phyloP scores from a whole-genome alignment of 2,797 vertebrate genomes.

The Sebastiscus tertius region DNA sequence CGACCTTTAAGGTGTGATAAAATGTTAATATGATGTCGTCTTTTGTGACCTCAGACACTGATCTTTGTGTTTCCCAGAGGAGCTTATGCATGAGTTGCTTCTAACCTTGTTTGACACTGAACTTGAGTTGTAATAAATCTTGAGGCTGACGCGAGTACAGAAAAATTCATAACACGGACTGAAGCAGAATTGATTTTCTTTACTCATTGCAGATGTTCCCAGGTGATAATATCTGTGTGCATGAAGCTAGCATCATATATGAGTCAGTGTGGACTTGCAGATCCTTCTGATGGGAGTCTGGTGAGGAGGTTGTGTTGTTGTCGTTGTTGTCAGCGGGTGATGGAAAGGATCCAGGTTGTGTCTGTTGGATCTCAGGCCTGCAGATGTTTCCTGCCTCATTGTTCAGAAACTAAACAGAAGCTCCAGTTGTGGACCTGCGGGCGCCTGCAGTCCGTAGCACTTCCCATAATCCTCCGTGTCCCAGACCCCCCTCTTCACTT shows the following conservation, averaged over 20 bases:
- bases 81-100: neutral
- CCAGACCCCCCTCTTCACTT: neutral
- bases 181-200: neutral
- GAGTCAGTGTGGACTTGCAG: neutral
- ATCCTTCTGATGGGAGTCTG: neutral
- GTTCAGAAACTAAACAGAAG: conserved; percentile 75
- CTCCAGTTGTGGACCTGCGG: conserved; percentile 55
- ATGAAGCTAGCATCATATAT: neutral
- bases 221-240: neutral
- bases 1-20: neutral
- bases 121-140: neutral
- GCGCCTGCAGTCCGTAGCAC: conserved; percentile 37
- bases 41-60: neutral
- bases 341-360: conserved; percentile 52
- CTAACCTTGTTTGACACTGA: neutral
- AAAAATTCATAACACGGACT: neutral
- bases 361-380: conserved; percentile 47
- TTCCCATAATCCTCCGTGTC: conserved; percentile 33
- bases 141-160: too few species aligned
- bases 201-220: neutral
- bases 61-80: neutral
- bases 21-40: neutral
- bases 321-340: conserved; percentile 39
- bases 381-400: conserved; percentile 85
- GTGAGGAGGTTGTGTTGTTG: conserved; percentile 11